A percentile compares a stretch with the other conserved stretches of the same genome.
Conservation (phyloP, 2,113 vertebrate genomes). For the Dendrocopos noguchii region DNA sequence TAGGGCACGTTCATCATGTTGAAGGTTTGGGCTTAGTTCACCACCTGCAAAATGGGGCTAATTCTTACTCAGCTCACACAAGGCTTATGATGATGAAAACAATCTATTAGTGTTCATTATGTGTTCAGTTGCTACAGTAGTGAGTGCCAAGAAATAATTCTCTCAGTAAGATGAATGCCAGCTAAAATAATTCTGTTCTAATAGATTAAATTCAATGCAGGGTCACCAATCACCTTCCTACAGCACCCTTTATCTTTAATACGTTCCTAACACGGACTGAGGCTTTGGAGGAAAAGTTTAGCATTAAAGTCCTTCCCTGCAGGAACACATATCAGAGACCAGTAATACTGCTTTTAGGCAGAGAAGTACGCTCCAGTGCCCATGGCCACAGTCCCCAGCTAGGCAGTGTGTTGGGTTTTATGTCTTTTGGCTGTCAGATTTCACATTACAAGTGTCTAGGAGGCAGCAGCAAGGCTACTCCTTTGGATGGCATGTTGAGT, state of each 20-base stretch:
- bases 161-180: constrained; percentile 37
- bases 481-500: background rate
- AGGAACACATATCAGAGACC: background rate
- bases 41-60: constrained; percentile 53
- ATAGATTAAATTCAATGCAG: constrained; percentile 47
- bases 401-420: background rate
- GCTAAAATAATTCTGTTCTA: constrained; percentile 60
- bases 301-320: background rate
- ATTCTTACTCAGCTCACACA: constrained; percentile 57
- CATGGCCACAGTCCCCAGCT: background rate
- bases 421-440: background rate
- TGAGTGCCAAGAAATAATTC: constrained; percentile 56
- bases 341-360: background rate
- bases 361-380: background rate
- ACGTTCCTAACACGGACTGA: background rate
- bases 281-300: background rate
- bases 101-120: constrained; percentile 72
- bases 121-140: constrained; percentile 45
- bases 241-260: background rate
- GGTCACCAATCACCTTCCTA: constrained; percentile 35
- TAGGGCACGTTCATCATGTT: constrained; percentile 30
- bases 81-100: constrained; percentile 58
- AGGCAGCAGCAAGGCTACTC: background rate
- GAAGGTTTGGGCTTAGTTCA: constrained; percentile 55
- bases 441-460: background rate